These are phyloP conservation scores for Drosophila pallidifrons DNA, from an alignment of 1,140 invertebrate genomes.

Conservation along the genomic window DNA sequence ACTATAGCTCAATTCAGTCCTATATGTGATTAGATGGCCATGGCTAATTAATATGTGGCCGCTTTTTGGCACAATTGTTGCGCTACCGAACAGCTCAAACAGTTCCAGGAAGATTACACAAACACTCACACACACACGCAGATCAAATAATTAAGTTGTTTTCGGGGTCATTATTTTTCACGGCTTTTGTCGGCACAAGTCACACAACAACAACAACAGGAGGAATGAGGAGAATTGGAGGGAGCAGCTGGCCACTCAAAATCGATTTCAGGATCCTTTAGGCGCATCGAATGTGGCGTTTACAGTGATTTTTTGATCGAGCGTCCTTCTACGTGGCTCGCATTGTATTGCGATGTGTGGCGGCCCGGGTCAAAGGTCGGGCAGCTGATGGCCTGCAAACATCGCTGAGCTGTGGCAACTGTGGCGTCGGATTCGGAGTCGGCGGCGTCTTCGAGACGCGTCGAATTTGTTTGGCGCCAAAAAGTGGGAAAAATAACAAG, in stretches of 20 bases:
- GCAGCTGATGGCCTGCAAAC: conserved; percentile 52
- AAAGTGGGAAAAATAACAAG: conserved; percentile 31
- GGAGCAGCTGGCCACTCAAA: conserved; percentile 72
- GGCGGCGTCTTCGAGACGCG: conserved; percentile 65
- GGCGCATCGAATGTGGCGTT: conserved; percentile 71
- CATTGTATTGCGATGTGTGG: conserved; percentile 35
- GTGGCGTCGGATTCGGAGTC: not conserved
- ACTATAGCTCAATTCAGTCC: conserved; percentile 32
- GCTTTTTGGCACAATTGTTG: conserved; percentile 78
- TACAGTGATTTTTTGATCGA: conserved; percentile 60
- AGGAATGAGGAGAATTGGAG: conserved; percentile 9
- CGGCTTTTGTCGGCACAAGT: conserved; percentile 81
- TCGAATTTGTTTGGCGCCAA: conserved; percentile 64
- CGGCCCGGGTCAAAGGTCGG: conserved; percentile 69
- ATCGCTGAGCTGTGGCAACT: conserved; percentile 7
- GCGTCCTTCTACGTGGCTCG: conserved; percentile 60
- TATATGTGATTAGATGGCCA: conserved; percentile 31
- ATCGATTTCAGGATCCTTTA: conserved; percentile 66
- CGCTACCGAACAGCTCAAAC: conserved; percentile 61
- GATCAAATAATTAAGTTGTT: conserved; percentile 78
- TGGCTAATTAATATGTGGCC: conserved; percentile 77
- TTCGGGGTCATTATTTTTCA: conserved; percentile 78
- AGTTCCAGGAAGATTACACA: conserved; percentile 62
- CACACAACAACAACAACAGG: conserved; percentile 54
- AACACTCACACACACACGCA: conserved; percentile 9